Evolutionary conservation across 2,113 vertebrate species (phyloP).

Genomic region (Sigmodon hispidus): DNA sequence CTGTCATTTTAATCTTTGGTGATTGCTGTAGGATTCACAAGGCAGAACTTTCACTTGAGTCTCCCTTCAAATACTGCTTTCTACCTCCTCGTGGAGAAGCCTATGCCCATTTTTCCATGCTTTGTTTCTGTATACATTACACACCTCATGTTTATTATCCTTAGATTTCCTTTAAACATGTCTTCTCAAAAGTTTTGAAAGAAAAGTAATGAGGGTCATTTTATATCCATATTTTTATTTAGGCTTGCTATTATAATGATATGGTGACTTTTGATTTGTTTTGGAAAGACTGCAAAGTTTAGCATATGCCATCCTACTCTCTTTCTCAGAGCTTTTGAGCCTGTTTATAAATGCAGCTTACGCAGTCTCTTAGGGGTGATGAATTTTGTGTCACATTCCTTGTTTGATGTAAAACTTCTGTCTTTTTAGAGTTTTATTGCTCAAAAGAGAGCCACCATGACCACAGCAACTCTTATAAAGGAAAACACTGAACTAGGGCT

Average conservation of each 20-base stretch:
- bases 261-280: background rate
- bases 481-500: background rate
- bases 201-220: background rate
- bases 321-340: background rate
- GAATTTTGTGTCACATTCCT: background rate
- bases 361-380: background rate
- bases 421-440: background rate
- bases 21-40: background rate
- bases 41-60: background rate
- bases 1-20: background rate
- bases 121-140: background rate
- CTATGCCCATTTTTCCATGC: background rate
- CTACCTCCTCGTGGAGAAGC: background rate
- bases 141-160: background rate
- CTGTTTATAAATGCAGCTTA: background rate
- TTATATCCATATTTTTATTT: background rate
- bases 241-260: background rate
- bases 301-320: background rate
- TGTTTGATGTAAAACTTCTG: constrained; percentile 1
- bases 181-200: constrained; percentile 31
- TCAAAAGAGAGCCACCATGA: background rate
- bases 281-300: background rate
- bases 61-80: background rate
- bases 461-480: background rate
- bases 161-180: background rate